Evolutionary conservation across 2,888 invertebrate genomes (phyloP).

Genomic region (Chymomyza caudatula): DNA sequence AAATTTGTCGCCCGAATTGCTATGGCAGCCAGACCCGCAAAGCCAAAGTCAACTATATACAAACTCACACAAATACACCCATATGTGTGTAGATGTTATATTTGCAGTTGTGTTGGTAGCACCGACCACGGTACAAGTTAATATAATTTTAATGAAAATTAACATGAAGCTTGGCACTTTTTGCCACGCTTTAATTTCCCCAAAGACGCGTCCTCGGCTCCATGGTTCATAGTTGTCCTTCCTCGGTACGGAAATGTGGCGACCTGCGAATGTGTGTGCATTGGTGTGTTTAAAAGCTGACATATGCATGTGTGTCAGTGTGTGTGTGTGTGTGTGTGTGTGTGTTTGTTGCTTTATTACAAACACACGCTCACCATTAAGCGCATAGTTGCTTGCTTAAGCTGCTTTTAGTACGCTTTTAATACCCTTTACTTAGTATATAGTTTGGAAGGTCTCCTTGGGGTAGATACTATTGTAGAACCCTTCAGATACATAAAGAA

Average conservation of each 20-base stretch:
- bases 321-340: conserved; percentile 2
- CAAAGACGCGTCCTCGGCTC: conserved; percentile 44
- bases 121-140: conserved; percentile 70
- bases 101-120: not conserved
- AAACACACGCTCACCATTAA: conserved; percentile 52
- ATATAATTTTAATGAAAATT: conserved; percentile 74
- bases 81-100: not conserved
- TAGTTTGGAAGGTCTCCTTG: no score
- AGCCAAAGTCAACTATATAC: not conserved
- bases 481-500: no score
- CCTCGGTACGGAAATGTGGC: not conserved
- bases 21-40: conserved; percentile 15
- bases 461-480: no score
- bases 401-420: conserved; percentile 40
- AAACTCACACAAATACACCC: not conserved
- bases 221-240: not conserved
- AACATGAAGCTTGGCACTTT: conserved; percentile 73
- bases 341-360: conserved; percentile 57
- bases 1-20: conserved; percentile 56
- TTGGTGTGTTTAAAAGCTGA: not conserved
- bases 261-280: conserved; percentile 5
- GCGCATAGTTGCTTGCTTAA: conserved; percentile 58
- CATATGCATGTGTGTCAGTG: conserved; percentile 10
- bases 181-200: conserved; percentile 71
- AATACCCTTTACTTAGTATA: conserved; percentile 15